Percentiles rank a stretch among this genome's conserved stretches.
Conservation (phyloP, 2,113 vertebrate genomes). For the rabbit (Oryctolagus cuniculus) region DNA sequence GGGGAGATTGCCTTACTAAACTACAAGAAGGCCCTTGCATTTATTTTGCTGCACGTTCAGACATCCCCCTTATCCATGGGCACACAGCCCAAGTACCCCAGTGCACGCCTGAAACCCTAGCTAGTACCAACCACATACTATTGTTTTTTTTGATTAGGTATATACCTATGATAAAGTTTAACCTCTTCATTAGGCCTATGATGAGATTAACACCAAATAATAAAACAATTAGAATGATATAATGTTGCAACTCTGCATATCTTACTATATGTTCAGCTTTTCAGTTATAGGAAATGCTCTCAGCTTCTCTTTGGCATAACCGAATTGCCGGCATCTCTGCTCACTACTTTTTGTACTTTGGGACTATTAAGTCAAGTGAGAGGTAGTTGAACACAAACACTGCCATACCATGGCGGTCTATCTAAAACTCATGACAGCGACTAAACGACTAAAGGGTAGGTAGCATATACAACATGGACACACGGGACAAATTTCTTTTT, state of each 20-base stretch:
- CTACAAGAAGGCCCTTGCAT: neutral
- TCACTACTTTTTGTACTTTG: too few species aligned
- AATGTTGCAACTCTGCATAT: too few species aligned
- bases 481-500: neutral
- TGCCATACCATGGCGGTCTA: too few species aligned
- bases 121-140: neutral
- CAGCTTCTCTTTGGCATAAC: too few species aligned
- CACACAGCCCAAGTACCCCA: too few species aligned
- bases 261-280: too few species aligned
- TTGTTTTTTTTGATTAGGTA: too few species aligned
- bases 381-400: neutral
- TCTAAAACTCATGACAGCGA: neutral
- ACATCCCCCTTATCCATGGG: neutral
- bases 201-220: neutral
- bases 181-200: neutral
- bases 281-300: too few species aligned
- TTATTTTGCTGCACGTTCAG: neutral
- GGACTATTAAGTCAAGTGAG: too few species aligned
- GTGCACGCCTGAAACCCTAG: neutral
- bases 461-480: neutral
- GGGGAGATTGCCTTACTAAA: neutral
- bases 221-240: neutral
- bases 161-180: neutral
- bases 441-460: neutral
- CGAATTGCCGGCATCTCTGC: too few species aligned